These are phyloP conservation scores for Echinarachnius parma DNA, from an alignment of 53 echinoderm and acorn worm genomes.

Conservation along the genomic window DNA sequence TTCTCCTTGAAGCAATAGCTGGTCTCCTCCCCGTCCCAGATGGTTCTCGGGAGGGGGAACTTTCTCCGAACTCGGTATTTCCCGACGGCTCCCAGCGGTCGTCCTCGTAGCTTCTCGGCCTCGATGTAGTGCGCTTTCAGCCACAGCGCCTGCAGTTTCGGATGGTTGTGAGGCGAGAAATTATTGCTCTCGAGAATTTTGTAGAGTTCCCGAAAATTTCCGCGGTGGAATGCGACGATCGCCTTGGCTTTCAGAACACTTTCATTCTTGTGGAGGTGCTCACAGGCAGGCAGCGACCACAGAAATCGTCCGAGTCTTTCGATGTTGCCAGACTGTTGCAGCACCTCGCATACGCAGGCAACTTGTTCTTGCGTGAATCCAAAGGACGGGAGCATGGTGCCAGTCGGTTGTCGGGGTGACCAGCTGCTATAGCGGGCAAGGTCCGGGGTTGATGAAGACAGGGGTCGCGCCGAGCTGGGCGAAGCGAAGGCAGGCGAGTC, in stretches of 20 bases:
- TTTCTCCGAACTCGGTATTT: slow-evolving; percentile 98
- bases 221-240: slow-evolving; percentile 96
- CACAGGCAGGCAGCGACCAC: slow-evolving; percentile 93
- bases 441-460: too few relatives aligned
- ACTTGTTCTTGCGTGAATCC: slow-evolving; percentile 97
- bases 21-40: slow-evolving; percentile 99
- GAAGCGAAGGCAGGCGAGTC: too few relatives aligned
- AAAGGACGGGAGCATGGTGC: slow-evolving; percentile 90
- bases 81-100: slow-evolving; percentile 97
- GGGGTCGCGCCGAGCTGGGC: too few relatives aligned
- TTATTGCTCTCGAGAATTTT: slow-evolving; percentile 96
- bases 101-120: slow-evolving; percentile 96
- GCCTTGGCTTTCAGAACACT: slow-evolving; percentile 99
- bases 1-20: slow-evolving; percentile 99
- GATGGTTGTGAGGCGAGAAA: slow-evolving; percentile 96
- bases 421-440: too few relatives aligned
- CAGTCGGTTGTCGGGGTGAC: too few relatives aligned
- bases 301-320: slow-evolving; percentile 85
- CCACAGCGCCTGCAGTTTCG: slow-evolving; percentile 98
- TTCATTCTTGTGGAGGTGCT: slow-evolving; percentile 97
- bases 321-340: slow-evolving; percentile 93
- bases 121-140: slow-evolving; percentile 99
- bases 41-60: slow-evolving; percentile 96
- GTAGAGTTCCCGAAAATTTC: slow-evolving; percentile 95
- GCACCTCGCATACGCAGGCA: slow-evolving; percentile 91